Base-by-base conservation (phyloP, 2,888 invertebrate genomes). In the Synanthedon vespiformis region DNA sequence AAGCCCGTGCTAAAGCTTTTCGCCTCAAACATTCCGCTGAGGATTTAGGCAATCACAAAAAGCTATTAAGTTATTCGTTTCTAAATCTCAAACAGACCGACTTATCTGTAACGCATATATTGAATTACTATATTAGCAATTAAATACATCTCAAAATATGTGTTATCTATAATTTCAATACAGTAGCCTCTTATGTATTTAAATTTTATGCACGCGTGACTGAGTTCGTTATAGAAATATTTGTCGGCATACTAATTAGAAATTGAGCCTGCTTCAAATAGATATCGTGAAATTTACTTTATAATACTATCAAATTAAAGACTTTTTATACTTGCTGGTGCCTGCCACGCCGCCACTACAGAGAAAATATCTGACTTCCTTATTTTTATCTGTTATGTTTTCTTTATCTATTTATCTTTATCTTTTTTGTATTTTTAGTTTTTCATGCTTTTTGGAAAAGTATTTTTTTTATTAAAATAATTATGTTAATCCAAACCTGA, bases 131-230 rank as follows among this genome's bases (percentile, higher is more conserved):
- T 77, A 83, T 77, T 76, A 76, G 70, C 79, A 77, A 77, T 80
- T 82, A 83, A 76, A 75, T 67, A 77, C 73, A 68, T 75, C 74
- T 71, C 76, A 77, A 79, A 82, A 80, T 80, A 78, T 74, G 68
- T 70, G 72, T 81, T 84, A 86, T 86, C 85, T 82, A 84, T 83
- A 80, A 81, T 81, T 74, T 82, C 80, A 84, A 84, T 80, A 84
- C 86, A 75, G 86, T 83, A 87, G 86, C 85, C 64, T 70, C 74
- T 81, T 75, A 77, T 72, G 63, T 71, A 82, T 84, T 83, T 70
- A 81, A 83, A 85, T 85, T 81, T 77, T 74, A 78, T 80, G 74
- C 74, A 76, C 77, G 82, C 85, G 74, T 83, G 80, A 79, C 80
- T 83, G 76, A 69, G 76, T 74, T 80, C 76, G 74, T 81, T 81